phyloP scores from a whole-genome alignment of 2,888 invertebrate genomes.

The Sylvicola cinctus region DNA sequence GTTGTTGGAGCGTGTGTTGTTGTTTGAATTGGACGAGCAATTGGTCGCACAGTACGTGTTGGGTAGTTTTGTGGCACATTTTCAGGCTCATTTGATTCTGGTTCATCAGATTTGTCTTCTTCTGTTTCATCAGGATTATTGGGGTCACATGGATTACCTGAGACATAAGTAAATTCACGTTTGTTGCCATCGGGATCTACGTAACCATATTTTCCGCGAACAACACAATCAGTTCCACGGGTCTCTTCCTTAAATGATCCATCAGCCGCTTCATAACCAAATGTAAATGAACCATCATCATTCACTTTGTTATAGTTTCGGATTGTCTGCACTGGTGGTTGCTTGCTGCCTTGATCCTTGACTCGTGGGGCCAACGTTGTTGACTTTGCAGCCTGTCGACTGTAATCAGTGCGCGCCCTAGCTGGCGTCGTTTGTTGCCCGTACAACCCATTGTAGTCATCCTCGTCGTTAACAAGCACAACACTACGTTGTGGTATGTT shows the following conservation, averaged over 20 bases:
- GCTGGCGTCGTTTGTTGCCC: slow-evolving; percentile 23
- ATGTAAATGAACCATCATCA: slow-evolving; percentile 35
- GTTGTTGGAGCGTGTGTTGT: slow-evolving; percentile 37
- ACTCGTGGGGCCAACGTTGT: slow-evolving; percentile 23
- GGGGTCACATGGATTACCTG: slow-evolving; percentile 69
- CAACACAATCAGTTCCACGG: slow-evolving; percentile 66
- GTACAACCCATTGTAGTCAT: slow-evolving; percentile 27
- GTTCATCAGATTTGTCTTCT: slow-evolving; percentile 28
- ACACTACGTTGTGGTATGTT: slow-evolving; percentile 13
- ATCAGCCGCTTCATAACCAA: slow-evolving; percentile 56
- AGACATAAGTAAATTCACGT: slow-evolving; percentile 68
- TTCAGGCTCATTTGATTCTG: slow-evolving; percentile 36
- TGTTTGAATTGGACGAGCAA: slow-evolving; percentile 19
- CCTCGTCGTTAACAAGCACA: slow-evolving; percentile 23
- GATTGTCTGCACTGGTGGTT: slow-evolving; percentile 62
- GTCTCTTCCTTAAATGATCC: slow-evolving; percentile 77
- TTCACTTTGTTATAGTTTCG: slow-evolving; percentile 61
- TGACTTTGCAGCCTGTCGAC: slow-evolving; percentile 12
- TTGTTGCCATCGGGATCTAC: slow-evolving; percentile 72
- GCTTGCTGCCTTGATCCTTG: slow-evolving; percentile 36
- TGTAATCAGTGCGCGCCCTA: slow-evolving; percentile 9
- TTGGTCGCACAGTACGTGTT: slow-evolving; percentile 30
- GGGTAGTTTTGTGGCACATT: slow-evolving; percentile 41
- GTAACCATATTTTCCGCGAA: slow-evolving; percentile 72
- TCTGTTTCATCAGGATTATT: slow-evolving; percentile 56